Percentiles rank a stretch among this genome's conserved stretches.
phyloP scores from a whole-genome alignment of 2,113 vertebrate genomes.

The Drymodes brunneopygia region DNA sequence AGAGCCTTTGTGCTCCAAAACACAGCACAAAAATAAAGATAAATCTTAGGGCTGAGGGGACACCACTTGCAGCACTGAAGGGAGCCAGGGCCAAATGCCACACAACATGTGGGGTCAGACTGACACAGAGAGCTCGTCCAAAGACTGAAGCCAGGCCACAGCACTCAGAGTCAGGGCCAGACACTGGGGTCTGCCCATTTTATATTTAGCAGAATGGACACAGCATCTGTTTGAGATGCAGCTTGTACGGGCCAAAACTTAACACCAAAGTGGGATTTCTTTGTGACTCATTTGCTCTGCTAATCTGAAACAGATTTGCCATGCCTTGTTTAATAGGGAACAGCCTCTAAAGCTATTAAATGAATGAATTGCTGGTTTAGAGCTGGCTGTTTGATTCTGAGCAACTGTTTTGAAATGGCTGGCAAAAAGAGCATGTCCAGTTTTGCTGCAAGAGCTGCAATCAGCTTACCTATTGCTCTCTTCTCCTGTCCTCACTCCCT shows the following conservation, averaged over 20 bases:
- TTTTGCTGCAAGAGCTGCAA: not conserved
- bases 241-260: not conserved
- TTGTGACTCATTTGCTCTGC: constrained; percentile 12
- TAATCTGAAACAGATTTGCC: constrained; percentile 50
- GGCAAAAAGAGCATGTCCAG: not conserved
- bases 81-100: not conserved
- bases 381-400: not conserved
- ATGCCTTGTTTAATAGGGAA: constrained; percentile 6
- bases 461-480: not conserved
- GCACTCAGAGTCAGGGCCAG: not conserved
- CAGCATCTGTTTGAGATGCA: constrained; percentile 8
- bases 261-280: not conserved
- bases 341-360: constrained; percentile 30
- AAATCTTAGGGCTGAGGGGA: not conserved
- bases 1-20: not conserved
- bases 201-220: not conserved
- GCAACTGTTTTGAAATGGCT: constrained; percentile 28
- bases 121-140: not conserved
- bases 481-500: not conserved
- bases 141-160: not conserved
- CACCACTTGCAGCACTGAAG: not conserved
- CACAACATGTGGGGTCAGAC: not conserved
- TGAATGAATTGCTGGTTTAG: constrained; percentile 19
- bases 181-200: not conserved
- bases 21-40: not conserved